phyloP scores from a whole-genome alignment of 2,888 invertebrate species.

The Sminthurinus aureus region DNA sequence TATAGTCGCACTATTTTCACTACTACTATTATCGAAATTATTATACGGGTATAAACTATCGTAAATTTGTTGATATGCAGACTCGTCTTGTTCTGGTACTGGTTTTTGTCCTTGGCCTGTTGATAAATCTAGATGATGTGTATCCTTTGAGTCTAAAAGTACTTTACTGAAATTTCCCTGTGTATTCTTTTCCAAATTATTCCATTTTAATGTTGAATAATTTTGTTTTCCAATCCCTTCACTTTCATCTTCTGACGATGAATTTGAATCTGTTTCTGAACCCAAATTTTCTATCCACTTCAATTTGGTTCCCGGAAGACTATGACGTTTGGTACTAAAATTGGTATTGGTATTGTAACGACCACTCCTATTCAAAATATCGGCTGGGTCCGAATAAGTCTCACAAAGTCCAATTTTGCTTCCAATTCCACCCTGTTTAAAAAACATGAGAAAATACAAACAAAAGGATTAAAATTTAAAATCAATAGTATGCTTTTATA shows the following conservation, averaged over 20 bases:
- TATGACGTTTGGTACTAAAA: too few relatives aligned
- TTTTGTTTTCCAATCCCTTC: background rate
- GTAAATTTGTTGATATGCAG: background rate
- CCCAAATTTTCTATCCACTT: too few relatives aligned
- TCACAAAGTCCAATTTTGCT: constrained; percentile 17
- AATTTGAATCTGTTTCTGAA: too few relatives aligned
- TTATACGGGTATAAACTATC: background rate
- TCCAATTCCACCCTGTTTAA: background rate
- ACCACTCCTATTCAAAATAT: background rate
- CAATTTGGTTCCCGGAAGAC: too few relatives aligned
- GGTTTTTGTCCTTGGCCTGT: background rate
- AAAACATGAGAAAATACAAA: background rate
- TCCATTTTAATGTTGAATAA: too few relatives aligned
- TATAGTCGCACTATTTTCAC: background rate
- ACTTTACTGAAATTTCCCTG: background rate
- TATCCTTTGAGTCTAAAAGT: background rate
- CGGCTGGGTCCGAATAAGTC: constrained; percentile 21
- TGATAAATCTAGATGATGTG: constrained; percentile 6
- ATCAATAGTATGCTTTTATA: background rate
- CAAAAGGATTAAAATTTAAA: background rate
- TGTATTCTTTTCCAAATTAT: too few relatives aligned
- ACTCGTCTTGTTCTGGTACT: background rate
- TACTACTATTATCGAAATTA: background rate
- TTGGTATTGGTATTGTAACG: background rate
- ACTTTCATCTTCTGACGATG: too few relatives aligned